Evolutionary conservation across 2,113 vertebrate species (phyloP).

Genomic region (Trochalopteron elliotii): DNA sequence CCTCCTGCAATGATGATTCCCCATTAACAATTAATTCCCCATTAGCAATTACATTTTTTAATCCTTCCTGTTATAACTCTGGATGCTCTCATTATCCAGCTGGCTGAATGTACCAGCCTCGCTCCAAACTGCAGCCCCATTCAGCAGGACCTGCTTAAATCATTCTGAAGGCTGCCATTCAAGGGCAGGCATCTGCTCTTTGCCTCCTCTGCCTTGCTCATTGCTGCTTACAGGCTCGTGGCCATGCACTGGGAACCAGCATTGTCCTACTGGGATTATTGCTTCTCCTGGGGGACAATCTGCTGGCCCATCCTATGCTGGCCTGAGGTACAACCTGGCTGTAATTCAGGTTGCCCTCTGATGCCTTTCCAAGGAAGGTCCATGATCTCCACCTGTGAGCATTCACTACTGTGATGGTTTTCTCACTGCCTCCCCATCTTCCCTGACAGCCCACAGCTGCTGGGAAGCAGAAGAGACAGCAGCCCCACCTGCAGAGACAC

Average conservation of each 20-base stretch:
- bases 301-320: neutral
- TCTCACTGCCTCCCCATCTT: neutral
- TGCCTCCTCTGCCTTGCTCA: neutral
- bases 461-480: neutral
- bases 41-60: conserved; percentile 52
- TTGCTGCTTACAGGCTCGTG: neutral
- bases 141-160: neutral
- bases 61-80: conserved; percentile 21
- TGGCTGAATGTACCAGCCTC: neutral
- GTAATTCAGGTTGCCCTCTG: neutral
- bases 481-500: neutral
- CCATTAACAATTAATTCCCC: conserved; percentile 49
- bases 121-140: neutral
- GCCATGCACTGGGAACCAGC: fast-evolving
- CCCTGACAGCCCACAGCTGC: neutral
- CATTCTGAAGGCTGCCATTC: neutral
- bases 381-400: neutral
- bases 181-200: neutral
- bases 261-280: neutral
- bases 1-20: conserved; percentile 26
- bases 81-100: conserved; percentile 17
- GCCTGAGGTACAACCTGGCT: neutral
- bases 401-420: neutral
- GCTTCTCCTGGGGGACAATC: neutral
- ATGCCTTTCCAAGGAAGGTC: neutral